Evolutionary conservation across 1,140 invertebrate species (phyloP), one percentile per base, ranked within the genome.

Genomic region (Oryctes rhinoceros): DNA sequence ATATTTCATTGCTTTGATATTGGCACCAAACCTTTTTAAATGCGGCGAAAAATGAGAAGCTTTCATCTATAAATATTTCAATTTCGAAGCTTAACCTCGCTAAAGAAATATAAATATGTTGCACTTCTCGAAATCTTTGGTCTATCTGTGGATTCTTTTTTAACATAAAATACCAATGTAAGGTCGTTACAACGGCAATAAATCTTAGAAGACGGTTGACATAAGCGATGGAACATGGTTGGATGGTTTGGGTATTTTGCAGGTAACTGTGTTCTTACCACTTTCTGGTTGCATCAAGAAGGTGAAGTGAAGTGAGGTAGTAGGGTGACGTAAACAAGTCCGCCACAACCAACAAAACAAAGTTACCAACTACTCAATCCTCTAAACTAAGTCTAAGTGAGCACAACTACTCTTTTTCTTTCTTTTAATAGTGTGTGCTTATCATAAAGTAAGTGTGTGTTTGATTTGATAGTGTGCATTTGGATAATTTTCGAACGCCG

Each of bases 261-360:
- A 59, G 84, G 83, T 84, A 83, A 84, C 84, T 84, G 85, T 86
- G 85, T 87, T 86, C 86, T 87, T 87, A 87, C 86, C 86, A 84
- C 86, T 86, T 87, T 87, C 86, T 87, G 84, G 86, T 87, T 86
- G 86, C 85, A 86, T 86, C 86, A 87, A 83, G 86, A 87, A 83
- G 86, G 86, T 87, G 86, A 87, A 87, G 86, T 87, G 85, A 87
- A 85, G 86, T 87, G 85, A 86, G 85, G 81, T 81, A 80, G 85
- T 86, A 86, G 85, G 85, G 85, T 87, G 86, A 87, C 84, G 85
- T 82, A 82, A 86, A 85, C 84, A 87, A 86, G 85, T 87, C 86
- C 86, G 86, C 86, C 86, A 86, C 86, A 87, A 87, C 85, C 86
- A 86, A 87, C 85, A 87, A 87, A 87, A 87, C 85, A 87, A 87